phyloP scores from a whole-genome alignment of 2,113 vertebrate species.

The Atlantisia rogersi region DNA sequence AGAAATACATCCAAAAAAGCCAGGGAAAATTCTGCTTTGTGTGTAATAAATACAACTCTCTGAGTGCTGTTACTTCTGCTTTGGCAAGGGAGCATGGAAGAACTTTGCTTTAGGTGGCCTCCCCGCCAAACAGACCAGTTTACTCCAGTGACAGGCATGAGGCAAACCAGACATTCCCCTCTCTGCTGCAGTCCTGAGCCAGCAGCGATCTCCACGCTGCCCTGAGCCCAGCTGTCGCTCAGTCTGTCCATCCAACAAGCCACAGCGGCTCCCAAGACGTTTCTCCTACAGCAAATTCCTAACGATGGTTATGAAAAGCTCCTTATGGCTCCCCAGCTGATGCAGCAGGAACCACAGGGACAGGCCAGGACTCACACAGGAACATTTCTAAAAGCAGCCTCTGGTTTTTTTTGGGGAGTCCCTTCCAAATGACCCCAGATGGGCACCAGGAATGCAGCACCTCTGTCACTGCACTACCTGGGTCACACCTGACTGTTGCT shows the following conservation, averaged over 20 bases:
- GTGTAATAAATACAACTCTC: neutral
- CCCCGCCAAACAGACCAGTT: neutral
- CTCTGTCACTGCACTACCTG: neutral
- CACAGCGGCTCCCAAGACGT: neutral
- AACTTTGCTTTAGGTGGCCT: neutral
- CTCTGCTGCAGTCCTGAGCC: constrained; percentile 2
- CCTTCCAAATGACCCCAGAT: neutral
- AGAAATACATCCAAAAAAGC: neutral
- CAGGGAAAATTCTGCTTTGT: neutral
- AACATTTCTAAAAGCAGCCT: neutral
- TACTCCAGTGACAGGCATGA: neutral
- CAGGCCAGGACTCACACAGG: neutral
- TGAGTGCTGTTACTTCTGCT: neutral
- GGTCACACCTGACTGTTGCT: neutral
- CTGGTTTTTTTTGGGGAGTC: neutral
- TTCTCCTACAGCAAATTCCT: constrained; percentile 58
- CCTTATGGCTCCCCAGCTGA: constrained; percentile 53
- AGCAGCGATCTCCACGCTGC: constrained; percentile 27
- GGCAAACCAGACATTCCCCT: neutral
- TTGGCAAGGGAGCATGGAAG: neutral
- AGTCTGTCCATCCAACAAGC: constrained; percentile 37
- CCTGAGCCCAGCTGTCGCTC: constrained; percentile 58
- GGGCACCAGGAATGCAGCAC: rapidly evolving
- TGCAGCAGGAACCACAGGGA: neutral
- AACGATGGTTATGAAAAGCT: constrained; percentile 55